These are phyloP conservation scores for Euleptes europaea DNA, from an alignment of 2,113 vertebrate genomes.

Conservation along the genomic window DNA sequence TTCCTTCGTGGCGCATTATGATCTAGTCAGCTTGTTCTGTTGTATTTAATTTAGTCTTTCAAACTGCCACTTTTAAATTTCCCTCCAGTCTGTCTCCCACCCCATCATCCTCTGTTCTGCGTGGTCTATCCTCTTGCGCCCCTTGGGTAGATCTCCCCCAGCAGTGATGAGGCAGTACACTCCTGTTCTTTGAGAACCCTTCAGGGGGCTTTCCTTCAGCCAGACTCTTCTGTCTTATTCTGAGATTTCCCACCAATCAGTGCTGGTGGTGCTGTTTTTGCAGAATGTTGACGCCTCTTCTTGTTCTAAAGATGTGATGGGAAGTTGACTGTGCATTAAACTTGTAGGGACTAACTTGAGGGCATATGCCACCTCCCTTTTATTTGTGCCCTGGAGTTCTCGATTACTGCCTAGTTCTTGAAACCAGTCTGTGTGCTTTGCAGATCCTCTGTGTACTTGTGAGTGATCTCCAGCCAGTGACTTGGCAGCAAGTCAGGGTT, in stretches of 20 bases:
- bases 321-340: constrained; percentile 29
- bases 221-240: accelerated
- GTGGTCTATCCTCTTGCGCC: accelerated
- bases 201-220: background rate
- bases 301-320: background rate
- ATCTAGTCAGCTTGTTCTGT: background rate
- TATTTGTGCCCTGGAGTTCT: background rate
- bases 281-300: constrained; percentile 21
- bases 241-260: background rate
- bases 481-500: background rate
- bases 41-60: constrained; percentile 27
- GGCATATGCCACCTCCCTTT: constrained; percentile 15
- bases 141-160: background rate
- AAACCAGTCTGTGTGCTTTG: background rate
- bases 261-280: background rate
- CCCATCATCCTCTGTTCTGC: background rate
- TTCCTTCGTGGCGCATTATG: constrained; percentile 12
- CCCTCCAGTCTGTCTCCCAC: constrained; percentile 3
- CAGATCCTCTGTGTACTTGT: background rate
- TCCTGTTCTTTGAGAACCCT: background rate
- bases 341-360: background rate
- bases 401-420: background rate
- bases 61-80: constrained; percentile 8
- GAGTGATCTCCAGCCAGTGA: background rate
- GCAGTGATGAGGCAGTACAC: background rate